Evolutionary conservation across 2,797 vertebrate species (phyloP).

Genomic region (Gobio occitaniae): DNA sequence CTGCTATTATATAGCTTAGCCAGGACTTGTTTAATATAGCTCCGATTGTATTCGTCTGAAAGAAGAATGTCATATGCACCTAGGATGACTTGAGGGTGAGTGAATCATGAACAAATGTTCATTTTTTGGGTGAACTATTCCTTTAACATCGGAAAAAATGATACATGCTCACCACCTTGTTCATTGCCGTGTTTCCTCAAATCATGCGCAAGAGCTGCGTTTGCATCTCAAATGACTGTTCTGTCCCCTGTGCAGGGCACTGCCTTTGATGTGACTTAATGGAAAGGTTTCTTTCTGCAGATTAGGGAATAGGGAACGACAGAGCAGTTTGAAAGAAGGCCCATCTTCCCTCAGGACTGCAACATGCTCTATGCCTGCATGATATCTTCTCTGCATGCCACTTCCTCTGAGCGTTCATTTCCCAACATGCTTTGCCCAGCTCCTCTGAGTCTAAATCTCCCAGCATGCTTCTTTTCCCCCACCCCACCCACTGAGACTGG

Average conservation of each 20-base stretch:
- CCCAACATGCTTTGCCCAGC: slow-evolving; percentile 53
- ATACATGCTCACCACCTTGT: not conserved
- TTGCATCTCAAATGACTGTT: slow-evolving; percentile 42
- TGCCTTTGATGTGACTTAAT: slow-evolving; percentile 62
- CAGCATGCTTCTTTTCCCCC: slow-evolving; percentile 38
- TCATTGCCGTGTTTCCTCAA: slow-evolving; percentile 33
- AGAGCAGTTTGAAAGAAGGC: slow-evolving; percentile 44
- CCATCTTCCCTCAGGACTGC: slow-evolving; percentile 46
- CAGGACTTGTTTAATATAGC: too few species aligned
- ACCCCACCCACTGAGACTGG: slow-evolving; percentile 41
- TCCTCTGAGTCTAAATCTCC: slow-evolving; percentile 44
- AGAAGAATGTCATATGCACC: too few species aligned
- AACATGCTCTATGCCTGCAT: slow-evolving; percentile 41
- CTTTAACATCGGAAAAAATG: not conserved
- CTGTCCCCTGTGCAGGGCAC: slow-evolving; percentile 45
- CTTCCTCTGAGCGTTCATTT: slow-evolving; percentile 48
- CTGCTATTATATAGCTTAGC: too few species aligned
- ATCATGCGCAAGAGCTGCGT: slow-evolving; percentile 28
- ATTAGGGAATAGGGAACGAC: slow-evolving; percentile 60
- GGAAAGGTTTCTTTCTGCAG: slow-evolving; percentile 59
- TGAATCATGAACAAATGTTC: too few species aligned
- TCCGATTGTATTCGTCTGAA: too few species aligned
- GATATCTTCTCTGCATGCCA: slow-evolving; percentile 40
- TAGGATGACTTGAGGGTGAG: too few species aligned
- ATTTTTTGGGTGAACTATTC: too few species aligned